phyloP scores from a whole-genome alignment of 2,888 invertebrate species.

The Oxytorus armatus region DNA sequence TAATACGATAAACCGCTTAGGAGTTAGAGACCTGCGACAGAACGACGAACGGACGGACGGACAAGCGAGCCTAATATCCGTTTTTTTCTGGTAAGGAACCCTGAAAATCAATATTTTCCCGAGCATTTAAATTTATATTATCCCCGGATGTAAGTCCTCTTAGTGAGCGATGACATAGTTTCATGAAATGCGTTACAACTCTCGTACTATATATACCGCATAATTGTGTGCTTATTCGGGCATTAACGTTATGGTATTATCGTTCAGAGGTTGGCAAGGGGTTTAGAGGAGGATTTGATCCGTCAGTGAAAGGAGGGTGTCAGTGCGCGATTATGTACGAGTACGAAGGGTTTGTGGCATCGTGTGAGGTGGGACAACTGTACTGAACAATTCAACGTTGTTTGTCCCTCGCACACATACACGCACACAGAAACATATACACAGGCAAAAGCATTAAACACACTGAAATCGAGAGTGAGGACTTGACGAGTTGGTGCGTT shows the following conservation, averaged over 20 bases:
- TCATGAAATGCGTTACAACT: conserved; percentile 36
- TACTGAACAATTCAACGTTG: conserved; percentile 48
- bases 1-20: too few relatives aligned
- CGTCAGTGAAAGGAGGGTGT: conserved; percentile 36
- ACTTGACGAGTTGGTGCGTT: conserved; percentile 67
- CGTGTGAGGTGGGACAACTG: conserved; percentile 34
- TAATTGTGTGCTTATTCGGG: conserved; percentile 62
- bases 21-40: too few relatives aligned
- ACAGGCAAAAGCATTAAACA: not conserved
- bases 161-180: conserved; percentile 20
- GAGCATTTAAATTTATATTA: too few relatives aligned
- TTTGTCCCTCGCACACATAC: conserved; percentile 18
- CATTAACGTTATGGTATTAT: conserved; percentile 66
- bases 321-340: not conserved
- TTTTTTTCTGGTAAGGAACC: too few relatives aligned
- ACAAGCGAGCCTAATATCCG: too few relatives aligned
- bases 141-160: too few relatives aligned
- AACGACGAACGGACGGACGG: too few relatives aligned
- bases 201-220: conserved; percentile 18
- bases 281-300: conserved; percentile 36
- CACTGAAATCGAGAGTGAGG: conserved; percentile 65
- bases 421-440: not conserved
- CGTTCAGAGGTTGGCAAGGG: conserved; percentile 13
- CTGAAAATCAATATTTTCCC: too few relatives aligned
- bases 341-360: conserved; percentile 25